Evolutionary conservation across 1,140 invertebrate species (phyloP).

Genomic region (Adoxophyes honmai): DNA sequence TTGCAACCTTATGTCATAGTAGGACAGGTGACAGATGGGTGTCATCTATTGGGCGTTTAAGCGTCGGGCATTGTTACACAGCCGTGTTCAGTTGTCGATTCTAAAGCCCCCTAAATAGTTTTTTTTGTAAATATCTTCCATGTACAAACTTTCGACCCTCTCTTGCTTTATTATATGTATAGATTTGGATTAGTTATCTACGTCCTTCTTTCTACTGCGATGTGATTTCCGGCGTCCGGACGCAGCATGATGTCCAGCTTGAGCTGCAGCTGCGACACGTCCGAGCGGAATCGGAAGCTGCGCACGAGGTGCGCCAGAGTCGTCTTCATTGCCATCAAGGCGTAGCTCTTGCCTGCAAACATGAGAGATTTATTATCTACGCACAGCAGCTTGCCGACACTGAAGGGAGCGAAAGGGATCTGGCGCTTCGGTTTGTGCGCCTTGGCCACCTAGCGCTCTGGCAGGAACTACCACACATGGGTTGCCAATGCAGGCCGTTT

Average conservation of each 20-base stretch:
- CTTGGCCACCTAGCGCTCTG: conserved; percentile 81
- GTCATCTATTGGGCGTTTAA: too few species aligned
- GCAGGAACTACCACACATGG: conserved; percentile 76
- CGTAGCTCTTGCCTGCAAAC: conserved; percentile 55
- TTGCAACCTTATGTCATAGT: too few species aligned
- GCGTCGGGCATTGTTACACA: too few species aligned
- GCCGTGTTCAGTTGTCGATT: too few species aligned
- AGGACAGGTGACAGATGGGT: too few species aligned
- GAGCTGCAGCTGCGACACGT: conserved; percentile 34
- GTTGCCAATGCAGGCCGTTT: background rate
- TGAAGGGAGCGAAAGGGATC: conserved; percentile 79
- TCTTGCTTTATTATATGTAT: too few species aligned
- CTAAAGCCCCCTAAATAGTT: too few species aligned
- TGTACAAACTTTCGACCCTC: too few species aligned
- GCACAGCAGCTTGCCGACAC: conserved; percentile 78
- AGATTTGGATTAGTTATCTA: too few species aligned
- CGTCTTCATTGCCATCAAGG: conserved; percentile 65
- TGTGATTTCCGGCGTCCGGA: conserved; percentile 34
- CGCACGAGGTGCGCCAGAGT: conserved; percentile 49
- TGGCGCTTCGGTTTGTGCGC: conserved; percentile 59
- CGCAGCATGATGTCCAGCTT: conserved; percentile 47
- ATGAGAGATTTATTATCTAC: conserved; percentile 28
- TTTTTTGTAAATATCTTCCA: too few species aligned
- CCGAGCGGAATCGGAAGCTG: conserved; percentile 42
- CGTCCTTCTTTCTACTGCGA: conserved; percentile 29